Evolutionary conservation across 2,888 invertebrate genomes (phyloP).

Genomic region (Cephus runcator): DNA sequence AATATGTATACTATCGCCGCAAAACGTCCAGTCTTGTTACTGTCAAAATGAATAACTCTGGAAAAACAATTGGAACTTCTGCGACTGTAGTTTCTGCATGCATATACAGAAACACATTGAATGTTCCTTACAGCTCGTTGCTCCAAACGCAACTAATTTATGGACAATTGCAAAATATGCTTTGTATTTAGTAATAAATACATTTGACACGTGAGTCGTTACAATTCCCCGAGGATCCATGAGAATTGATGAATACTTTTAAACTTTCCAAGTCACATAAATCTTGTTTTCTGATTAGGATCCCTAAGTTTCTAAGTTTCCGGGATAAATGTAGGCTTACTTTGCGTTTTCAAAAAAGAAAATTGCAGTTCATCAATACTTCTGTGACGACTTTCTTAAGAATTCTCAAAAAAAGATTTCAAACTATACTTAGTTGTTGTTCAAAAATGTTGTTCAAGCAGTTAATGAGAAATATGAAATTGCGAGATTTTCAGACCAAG

Average conservation of each 20-base stretch:
- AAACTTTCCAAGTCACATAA: too few relatives aligned
- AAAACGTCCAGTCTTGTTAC: background rate
- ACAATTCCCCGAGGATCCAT: background rate
- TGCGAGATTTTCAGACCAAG: background rate
- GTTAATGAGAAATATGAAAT: background rate
- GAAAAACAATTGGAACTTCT: background rate
- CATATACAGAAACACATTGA: background rate
- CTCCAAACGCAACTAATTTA: slow-evolving; percentile 6
- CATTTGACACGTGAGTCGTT: slow-evolving; percentile 8
- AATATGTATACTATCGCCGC: background rate
- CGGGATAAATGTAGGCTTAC: background rate
- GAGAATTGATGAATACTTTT: too few relatives aligned
- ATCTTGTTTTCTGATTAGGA: too few relatives aligned
- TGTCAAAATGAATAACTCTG: background rate
- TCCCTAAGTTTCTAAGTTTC: background rate
- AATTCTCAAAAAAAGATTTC: background rate
- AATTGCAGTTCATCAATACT: background rate
- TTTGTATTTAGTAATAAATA: slow-evolving; percentile 18
- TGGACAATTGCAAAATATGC: slow-evolving; percentile 19
- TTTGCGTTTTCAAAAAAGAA: background rate
- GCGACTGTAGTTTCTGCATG: background rate
- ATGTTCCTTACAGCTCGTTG: background rate
- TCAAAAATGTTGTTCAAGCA: background rate
- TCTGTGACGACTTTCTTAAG: background rate
- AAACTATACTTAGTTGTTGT: background rate